A percentile compares a stretch with the other conserved stretches of the same genome.
These are phyloP conservation scores for Coryphaenoides rupestris DNA, from an alignment of 2,113 vertebrate species.

Conservation along the genomic window DNA sequence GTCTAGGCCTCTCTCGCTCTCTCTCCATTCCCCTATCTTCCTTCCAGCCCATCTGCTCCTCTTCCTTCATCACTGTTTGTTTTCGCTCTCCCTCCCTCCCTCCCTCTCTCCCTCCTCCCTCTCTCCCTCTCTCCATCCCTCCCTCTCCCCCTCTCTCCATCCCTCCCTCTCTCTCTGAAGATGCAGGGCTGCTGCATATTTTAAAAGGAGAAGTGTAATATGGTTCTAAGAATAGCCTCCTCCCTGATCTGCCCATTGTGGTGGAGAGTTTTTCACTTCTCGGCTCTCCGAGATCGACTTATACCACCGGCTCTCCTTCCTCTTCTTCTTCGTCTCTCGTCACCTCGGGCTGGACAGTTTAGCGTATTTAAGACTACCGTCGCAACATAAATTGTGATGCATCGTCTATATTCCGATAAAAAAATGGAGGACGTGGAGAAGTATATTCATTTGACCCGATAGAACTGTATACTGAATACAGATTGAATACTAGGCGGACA, in stretches of 20 bases:
- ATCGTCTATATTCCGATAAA: too few species aligned
- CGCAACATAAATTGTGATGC: too few species aligned
- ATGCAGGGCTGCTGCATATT: constrained; percentile 17
- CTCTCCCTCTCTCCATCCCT: too few species aligned
- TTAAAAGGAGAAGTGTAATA: constrained; percentile 37
- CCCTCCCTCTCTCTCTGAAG: neutral
- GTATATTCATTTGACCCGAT: too few species aligned
- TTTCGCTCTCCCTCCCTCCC: constrained; percentile 6
- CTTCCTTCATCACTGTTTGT: constrained; percentile 18
- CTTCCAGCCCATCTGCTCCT: neutral
- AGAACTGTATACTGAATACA: too few species aligned
- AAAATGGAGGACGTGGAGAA: too few species aligned
- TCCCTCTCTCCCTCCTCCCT: constrained; percentile 7
- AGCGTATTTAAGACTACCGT: too few species aligned
- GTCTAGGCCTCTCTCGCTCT: constrained; percentile 2
- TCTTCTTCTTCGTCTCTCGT: too few species aligned
- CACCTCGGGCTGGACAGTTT: too few species aligned
- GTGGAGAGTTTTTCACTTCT: constrained; percentile 19
- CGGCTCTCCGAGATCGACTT: neutral
- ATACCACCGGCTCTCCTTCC: neutral
- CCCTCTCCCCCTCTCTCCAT: too few species aligned
- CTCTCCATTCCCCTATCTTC: neutral
- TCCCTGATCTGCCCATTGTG: constrained; percentile 48
- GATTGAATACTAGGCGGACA: too few species aligned
- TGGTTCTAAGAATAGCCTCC: constrained; percentile 48